A percentile compares a stretch with the other conserved stretches of the same genome.
Conservation (phyloP, 2,888 invertebrate species). For the Tenthredo livida region DNA sequence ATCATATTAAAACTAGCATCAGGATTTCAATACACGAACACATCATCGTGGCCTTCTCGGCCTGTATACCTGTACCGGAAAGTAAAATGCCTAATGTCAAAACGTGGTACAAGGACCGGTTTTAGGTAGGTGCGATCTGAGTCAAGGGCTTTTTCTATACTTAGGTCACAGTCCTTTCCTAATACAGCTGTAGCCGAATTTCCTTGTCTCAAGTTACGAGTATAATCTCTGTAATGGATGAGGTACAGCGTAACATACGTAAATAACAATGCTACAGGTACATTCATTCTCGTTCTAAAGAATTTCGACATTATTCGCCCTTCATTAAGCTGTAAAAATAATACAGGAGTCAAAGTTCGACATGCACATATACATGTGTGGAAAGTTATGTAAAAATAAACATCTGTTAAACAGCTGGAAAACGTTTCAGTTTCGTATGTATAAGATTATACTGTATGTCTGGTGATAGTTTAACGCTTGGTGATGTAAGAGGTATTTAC, state of each 20-base stretch:
- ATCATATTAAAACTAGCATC: background rate
- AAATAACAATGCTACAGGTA: background rate
- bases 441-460: background rate
- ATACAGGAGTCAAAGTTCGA: background rate
- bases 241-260: no score
- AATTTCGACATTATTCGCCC: background rate
- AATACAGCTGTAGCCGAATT: background rate
- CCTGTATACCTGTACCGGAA: background rate
- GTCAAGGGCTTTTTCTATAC: slow-evolving; percentile 21
- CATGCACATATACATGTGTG: background rate
- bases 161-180: background rate
- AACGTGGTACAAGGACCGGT: slow-evolving; percentile 33
- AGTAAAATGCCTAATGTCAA: slow-evolving; percentile 23
- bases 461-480: background rate
- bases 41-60: background rate
- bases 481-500: background rate
- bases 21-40: background rate
- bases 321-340: background rate
- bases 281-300: background rate
- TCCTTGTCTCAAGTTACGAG: background rate
- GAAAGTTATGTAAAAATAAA: background rate
- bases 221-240: background rate
- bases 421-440: background rate
- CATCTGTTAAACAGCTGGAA: background rate
- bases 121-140: slow-evolving; percentile 23